Evolutionary conservation across 2,113 vertebrate species (phyloP).

Genomic region (Irena cyanogastra): DNA sequence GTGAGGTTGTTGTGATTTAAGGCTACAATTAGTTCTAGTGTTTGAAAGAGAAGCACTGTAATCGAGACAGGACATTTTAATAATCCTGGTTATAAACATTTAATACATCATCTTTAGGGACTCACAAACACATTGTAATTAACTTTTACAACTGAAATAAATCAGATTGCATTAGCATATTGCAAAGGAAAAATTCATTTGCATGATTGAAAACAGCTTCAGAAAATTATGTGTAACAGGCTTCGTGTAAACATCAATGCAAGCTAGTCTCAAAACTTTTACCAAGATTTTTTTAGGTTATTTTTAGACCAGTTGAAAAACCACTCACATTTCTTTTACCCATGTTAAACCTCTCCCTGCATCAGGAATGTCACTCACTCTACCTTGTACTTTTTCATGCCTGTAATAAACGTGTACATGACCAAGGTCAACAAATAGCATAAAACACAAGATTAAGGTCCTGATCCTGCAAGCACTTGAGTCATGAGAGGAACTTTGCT

Average conservation of each 20-base stretch:
- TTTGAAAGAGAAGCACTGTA: slow-evolving; percentile 86
- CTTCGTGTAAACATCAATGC: slow-evolving; percentile 65
- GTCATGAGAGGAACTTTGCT: slow-evolving; percentile 28
- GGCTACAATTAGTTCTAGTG: slow-evolving; percentile 87
- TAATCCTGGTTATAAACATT: slow-evolving; percentile 95
- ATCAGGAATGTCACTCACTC: slow-evolving; percentile 43
- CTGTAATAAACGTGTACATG: slow-evolving; percentile 55
- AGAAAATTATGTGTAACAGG: slow-evolving; percentile 81
- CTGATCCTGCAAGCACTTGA: slow-evolving; percentile 43
- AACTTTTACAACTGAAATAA: slow-evolving; percentile 95
- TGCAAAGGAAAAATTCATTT: slow-evolving; percentile 92
- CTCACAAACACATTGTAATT: slow-evolving; percentile 96
- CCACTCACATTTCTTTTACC: neutral
- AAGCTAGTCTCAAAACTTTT: slow-evolving; percentile 63
- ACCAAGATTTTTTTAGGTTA: slow-evolving; percentile 25
- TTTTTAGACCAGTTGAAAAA: slow-evolving; percentile 48
- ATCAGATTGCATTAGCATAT: slow-evolving; percentile 94
- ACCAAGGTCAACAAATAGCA: slow-evolving; percentile 52
- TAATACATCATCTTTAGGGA: slow-evolving; percentile 92
- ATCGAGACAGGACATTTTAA: slow-evolving; percentile 92
- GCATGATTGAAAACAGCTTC: slow-evolving; percentile 94
- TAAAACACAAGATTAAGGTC: slow-evolving; percentile 62
- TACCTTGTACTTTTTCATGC: slow-evolving; percentile 24
- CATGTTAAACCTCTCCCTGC: slow-evolving; percentile 37
- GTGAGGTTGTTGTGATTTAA: slow-evolving; percentile 84